phyloP scores from a whole-genome alignment of 2,797 vertebrate genomes.

The Pelochelys cantorii region DNA sequence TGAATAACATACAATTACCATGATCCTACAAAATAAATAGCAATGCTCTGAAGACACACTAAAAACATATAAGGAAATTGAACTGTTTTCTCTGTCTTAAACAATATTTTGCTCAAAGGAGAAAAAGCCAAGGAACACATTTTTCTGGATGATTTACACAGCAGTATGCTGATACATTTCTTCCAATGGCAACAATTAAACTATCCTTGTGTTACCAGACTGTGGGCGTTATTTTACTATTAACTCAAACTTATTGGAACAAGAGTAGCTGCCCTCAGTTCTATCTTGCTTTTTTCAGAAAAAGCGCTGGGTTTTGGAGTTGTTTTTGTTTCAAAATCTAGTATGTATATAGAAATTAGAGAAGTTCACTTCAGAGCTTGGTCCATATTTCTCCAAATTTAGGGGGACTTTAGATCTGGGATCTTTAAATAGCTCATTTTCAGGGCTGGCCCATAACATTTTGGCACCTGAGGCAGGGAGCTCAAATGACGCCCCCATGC shows the following conservation, averaged over 20 bases:
- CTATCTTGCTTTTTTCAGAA: conserved; percentile 1
- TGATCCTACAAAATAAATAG: conserved; percentile 65
- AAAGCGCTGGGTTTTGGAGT: background rate
- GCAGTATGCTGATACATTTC: conserved; percentile 59
- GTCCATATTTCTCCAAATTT: rapidly evolving
- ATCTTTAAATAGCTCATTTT: background rate
- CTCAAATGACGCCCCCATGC: too few species aligned
- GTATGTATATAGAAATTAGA: background rate
- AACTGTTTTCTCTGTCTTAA: conserved; percentile 51
- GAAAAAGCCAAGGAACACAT: conserved; percentile 65
- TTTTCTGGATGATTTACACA: conserved; percentile 69
- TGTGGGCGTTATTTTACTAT: conserved; percentile 30
- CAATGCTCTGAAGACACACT: conserved; percentile 54
- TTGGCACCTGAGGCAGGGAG: too few species aligned
- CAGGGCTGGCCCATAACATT: too few species aligned
- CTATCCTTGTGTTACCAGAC: conserved; percentile 45
- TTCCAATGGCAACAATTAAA: conserved; percentile 73
- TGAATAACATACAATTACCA: conserved; percentile 23
- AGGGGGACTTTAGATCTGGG: background rate
- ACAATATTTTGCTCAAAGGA: conserved; percentile 56
- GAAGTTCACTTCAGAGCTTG: conserved; percentile 5
- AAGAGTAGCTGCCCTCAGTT: background rate
- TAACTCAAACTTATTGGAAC: background rate
- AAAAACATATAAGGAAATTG: conserved; percentile 59
- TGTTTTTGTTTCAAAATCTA: background rate